A percentile compares a stretch with the other conserved stretches of the same genome.
phyloP scores from a whole-genome alignment of 2,888 invertebrate genomes.

The Xestia c-nigrum region DNA sequence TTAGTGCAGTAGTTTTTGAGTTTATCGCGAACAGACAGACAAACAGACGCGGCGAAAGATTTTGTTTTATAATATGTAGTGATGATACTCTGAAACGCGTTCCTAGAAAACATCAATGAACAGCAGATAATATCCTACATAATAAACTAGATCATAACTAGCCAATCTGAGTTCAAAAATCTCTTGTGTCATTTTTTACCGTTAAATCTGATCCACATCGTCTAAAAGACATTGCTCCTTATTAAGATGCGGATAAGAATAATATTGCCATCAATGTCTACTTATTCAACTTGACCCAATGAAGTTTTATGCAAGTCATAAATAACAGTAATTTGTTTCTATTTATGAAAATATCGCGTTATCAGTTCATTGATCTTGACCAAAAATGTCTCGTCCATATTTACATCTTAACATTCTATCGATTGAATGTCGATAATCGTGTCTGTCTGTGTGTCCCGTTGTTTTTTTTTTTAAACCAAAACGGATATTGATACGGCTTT shows the following conservation, averaged over 20 bases:
- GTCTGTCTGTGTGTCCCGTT: neutral
- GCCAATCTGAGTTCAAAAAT: neutral
- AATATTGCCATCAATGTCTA: neutral
- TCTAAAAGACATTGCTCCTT: neutral
- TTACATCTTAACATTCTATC: neutral
- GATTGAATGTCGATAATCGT: neutral
- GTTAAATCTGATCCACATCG: neutral
- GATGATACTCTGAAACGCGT: neutral
- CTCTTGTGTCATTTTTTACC: neutral
- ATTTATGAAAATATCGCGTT: neutral
- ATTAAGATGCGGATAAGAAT: neutral
- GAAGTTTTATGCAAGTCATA: neutral
- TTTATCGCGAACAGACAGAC: too few species aligned
- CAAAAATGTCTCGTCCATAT: neutral
- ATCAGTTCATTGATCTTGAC: constrained; percentile 19
- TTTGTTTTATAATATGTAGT: too few species aligned
- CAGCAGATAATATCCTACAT: neutral
- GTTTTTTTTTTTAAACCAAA: neutral
- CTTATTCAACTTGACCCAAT: neutral
- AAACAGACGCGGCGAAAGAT: too few species aligned
- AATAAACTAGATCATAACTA: neutral
- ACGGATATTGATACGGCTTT: neutral
- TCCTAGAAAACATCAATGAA: neutral
- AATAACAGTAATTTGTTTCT: neutral
- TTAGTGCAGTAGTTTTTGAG: too few species aligned